Conservation (phyloP, 2,888 invertebrate species). For the Archips crataeganus region DNA sequence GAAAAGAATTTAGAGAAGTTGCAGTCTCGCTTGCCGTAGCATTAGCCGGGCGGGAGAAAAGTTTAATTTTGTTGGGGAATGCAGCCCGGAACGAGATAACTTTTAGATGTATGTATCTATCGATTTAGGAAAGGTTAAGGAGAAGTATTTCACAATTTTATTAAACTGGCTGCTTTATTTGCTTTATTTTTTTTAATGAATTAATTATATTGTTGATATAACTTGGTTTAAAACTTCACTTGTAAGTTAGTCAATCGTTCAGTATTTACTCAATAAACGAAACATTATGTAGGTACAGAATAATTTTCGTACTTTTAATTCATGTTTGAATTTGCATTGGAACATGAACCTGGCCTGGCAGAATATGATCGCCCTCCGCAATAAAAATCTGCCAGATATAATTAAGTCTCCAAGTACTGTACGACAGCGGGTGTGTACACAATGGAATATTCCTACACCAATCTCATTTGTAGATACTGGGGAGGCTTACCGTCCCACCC, state of each 20-base stretch:
- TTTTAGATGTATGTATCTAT: slow-evolving; percentile 67
- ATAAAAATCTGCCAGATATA: slow-evolving; percentile 49
- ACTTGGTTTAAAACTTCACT: not conserved
- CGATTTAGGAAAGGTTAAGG: slow-evolving; percentile 52
- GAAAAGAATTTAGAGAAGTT: slow-evolving; percentile 78
- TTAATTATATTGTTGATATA: too few relatives aligned
- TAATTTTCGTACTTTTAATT: not conserved
- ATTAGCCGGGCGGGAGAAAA: slow-evolving; percentile 69
- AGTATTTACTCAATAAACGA: not conserved
- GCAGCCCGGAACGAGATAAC: slow-evolving; percentile 75
- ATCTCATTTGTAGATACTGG: slow-evolving; percentile 81
- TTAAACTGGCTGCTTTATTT: not conserved
- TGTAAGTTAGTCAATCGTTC: not conserved
- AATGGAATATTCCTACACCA: slow-evolving; percentile 80
- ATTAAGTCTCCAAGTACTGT: slow-evolving; percentile 56
- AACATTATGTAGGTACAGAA: not conserved
- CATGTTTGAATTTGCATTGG: slow-evolving; percentile 22
- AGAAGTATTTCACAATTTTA: not conserved
- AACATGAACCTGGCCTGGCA: slow-evolving; percentile 23
- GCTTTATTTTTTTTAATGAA: not conserved
- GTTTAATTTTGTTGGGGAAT: slow-evolving; percentile 82
- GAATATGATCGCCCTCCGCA: slow-evolving; percentile 39
- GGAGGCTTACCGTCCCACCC: slow-evolving; percentile 77
- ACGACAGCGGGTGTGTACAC: slow-evolving; percentile 64
- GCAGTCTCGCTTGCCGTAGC: slow-evolving; percentile 65